Conservation (phyloP, 2,888 invertebrate species). For the Lasioglossum calceatum region DNA sequence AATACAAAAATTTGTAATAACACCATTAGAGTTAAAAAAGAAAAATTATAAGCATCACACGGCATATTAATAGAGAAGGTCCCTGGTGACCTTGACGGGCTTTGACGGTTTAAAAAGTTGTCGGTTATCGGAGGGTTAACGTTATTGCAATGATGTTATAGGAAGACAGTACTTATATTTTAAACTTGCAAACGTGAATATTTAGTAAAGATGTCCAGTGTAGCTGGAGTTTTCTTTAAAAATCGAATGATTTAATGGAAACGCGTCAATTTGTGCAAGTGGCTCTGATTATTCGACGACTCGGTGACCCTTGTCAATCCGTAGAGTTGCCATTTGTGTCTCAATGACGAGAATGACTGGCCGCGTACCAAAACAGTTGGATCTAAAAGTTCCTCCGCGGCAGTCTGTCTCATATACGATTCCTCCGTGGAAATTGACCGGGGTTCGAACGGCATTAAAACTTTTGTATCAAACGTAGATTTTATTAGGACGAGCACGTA, state of each 20-base stretch:
- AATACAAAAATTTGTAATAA: no score
- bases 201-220: no score
- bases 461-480: conserved; percentile 5
- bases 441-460: conserved; percentile 4
- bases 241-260: neutral
- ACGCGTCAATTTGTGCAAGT: neutral
- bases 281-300: neutral
- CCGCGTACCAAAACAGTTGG: neutral
- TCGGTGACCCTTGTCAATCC: neutral
- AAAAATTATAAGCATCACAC: no score
- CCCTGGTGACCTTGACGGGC: no score
- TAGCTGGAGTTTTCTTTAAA: neutral
- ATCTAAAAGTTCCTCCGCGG: neutral
- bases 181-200: neutral
- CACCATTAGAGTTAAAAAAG: no score
- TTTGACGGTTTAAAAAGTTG: no score
- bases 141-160: neutral
- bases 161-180: neutral
- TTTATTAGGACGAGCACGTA: conserved; percentile 15
- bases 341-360: neutral
- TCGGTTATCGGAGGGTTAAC: neutral
- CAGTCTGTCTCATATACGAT: neutral
- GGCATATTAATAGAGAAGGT: no score
- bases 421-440: neutral
- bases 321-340: neutral